These are phyloP conservation scores for Tridacna crocea DNA, from an alignment of 2,888 invertebrate genomes.

Conservation along the genomic window DNA sequence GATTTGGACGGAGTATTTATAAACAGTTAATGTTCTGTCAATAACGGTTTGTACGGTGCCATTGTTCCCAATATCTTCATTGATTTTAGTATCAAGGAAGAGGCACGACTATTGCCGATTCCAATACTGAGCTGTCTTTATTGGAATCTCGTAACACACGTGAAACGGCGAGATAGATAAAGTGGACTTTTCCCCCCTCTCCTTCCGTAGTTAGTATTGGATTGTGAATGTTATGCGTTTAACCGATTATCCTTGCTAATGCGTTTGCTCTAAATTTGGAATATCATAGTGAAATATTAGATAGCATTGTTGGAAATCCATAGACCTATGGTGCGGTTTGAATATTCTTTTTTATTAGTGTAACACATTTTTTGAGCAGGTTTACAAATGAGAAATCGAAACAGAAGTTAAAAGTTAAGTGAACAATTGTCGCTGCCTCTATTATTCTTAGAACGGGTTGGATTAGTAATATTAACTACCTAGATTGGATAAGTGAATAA, in stretches of 20 bases:
- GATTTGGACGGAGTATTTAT: conserved; percentile 49
- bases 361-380: too few relatives aligned
- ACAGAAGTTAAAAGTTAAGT: too few relatives aligned
- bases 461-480: too few relatives aligned
- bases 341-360: too few relatives aligned
- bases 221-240: conserved; percentile 21
- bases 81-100: conserved; percentile 48
- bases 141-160: conserved; percentile 24
- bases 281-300: too few relatives aligned
- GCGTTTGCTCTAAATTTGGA: not conserved
- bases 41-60: conserved; percentile 54
- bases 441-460: too few relatives aligned
- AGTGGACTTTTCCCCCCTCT: conserved; percentile 17
- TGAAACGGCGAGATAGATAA: conserved; percentile 22
- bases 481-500: too few relatives aligned
- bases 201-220: not conserved
- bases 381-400: too few relatives aligned
- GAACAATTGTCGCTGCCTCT: too few relatives aligned
- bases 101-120: conserved; percentile 14
- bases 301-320: too few relatives aligned
- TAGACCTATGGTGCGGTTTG: too few relatives aligned
- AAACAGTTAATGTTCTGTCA: conserved; percentile 60
- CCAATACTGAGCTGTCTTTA: conserved; percentile 18
- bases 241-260: conserved; percentile 15
- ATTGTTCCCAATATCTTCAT: conserved; percentile 49